Evolutionary conservation across 2,113 vertebrate genomes (phyloP).

Genomic region (Chionomys nivalis): DNA sequence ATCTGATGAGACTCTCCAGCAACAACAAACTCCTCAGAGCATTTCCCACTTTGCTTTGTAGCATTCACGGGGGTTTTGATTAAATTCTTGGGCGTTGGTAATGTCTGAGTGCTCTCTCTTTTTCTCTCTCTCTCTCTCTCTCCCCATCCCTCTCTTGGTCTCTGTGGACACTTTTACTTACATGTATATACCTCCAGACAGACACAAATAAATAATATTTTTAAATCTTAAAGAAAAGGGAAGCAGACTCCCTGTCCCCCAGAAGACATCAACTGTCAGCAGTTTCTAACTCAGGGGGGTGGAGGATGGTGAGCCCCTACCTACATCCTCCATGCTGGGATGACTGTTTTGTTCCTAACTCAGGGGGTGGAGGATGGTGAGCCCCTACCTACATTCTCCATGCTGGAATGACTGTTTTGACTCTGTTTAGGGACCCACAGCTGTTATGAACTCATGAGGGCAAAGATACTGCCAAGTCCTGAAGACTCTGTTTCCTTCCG

Average conservation of each 20-base stretch:
- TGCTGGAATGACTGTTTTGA: neutral
- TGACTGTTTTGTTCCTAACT: neutral
- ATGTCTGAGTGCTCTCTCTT: neutral
- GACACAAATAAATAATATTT: neutral
- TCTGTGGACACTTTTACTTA: neutral
- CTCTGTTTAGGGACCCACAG: neutral
- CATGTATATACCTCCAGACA: neutral
- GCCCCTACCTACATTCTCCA: too few species aligned
- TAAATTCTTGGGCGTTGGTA: neutral
- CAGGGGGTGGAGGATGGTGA: too few species aligned
- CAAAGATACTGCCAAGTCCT: too few species aligned
- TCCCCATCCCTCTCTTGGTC: rapidly evolving
- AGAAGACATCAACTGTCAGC: neutral
- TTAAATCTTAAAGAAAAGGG: neutral
- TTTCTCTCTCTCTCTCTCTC: neutral
- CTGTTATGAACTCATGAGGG: neutral
- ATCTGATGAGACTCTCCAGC: neutral
- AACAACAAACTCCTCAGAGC: neutral
- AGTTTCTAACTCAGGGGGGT: neutral
- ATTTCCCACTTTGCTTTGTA: neutral
- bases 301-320: too few species aligned
- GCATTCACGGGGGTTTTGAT: neutral
- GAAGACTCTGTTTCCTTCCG: too few species aligned
- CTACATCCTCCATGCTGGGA: too few species aligned
- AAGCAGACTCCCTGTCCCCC: neutral